Conservation (phyloP, 2,797 vertebrate genomes). For the Odontamblyopus rebecca region DNA sequence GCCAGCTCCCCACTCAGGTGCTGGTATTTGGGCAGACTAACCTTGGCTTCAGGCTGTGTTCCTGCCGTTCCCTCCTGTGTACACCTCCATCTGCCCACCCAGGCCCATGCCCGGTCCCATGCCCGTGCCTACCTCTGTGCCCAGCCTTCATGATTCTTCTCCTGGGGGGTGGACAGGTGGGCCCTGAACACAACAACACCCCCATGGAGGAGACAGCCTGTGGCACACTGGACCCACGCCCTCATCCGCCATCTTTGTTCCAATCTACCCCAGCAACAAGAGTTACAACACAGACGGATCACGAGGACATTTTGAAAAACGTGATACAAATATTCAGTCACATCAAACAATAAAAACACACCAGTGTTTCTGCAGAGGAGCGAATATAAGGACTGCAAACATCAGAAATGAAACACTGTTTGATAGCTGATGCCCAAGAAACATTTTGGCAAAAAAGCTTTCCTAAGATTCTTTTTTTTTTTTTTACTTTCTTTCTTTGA, state of each 20-base stretch:
- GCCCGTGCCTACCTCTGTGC: not conserved
- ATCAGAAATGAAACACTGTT: too few species aligned
- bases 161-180: conserved; percentile 70
- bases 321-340: too few species aligned
- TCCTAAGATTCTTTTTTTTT: too few species aligned
- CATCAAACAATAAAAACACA: too few species aligned
- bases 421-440: too few species aligned
- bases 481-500: too few species aligned
- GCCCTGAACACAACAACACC: conserved; percentile 38
- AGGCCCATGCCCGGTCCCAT: not conserved
- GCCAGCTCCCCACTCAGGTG: conserved; percentile 27
- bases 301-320: too few species aligned
- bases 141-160: conserved; percentile 48
- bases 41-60: conserved; percentile 43
- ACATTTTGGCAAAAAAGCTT: too few species aligned
- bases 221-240: conserved; percentile 42
- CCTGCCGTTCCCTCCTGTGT: conserved; percentile 28
- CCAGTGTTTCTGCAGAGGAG: too few species aligned
- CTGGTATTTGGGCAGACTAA: not conserved
- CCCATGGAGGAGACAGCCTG: conserved; percentile 57
- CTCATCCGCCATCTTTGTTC: conserved; percentile 15
- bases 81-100: conserved; percentile 64
- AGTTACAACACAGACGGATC: not conserved
- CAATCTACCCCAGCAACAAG: conserved; percentile 33
- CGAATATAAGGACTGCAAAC: too few species aligned